These are phyloP conservation scores for Onthophagus taurus DNA, from an alignment of 1,140 invertebrate species.

Conservation along the genomic window DNA sequence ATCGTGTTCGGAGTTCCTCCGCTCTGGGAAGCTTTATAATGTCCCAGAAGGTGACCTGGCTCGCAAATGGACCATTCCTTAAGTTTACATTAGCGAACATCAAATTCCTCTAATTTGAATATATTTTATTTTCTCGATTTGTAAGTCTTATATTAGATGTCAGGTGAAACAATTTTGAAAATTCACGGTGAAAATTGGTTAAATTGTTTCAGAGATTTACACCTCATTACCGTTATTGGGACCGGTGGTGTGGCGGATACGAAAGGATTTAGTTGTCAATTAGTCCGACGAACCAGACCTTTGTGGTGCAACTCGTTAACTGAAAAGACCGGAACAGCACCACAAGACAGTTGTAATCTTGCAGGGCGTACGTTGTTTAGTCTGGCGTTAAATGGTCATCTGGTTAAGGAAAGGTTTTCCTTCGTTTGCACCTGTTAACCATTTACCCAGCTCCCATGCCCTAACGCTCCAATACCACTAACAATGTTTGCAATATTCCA, in stretches of 20 bases:
- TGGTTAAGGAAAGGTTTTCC: slow-evolving; percentile 5
- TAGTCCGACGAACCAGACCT: too few species aligned
- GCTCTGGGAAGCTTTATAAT: too few species aligned
- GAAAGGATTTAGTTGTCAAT: too few species aligned
- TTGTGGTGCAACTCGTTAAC: neutral
- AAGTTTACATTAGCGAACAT: neutral
- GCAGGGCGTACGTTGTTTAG: slow-evolving; percentile 5
- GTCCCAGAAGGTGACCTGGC: too few species aligned
- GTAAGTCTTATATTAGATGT: neutral
- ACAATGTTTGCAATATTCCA: slow-evolving; percentile 10
- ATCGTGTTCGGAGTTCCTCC: neutral
- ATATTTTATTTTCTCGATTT: neutral
- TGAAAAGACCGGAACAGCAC: neutral
- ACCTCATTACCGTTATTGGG: too few species aligned
- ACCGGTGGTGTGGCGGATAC: too few species aligned
- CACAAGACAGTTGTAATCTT: slow-evolving; percentile 4
- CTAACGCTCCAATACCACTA: too few species aligned
- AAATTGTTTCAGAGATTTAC: too few species aligned
- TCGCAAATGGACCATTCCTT: too few species aligned
- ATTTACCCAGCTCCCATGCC: slow-evolving; percentile 8
- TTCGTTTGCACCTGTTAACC: slow-evolving; percentile 3
- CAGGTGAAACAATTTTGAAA: neutral
- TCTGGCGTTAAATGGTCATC: slow-evolving; percentile 11
- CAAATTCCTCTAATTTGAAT: neutral
- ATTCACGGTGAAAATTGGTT: neutral